A percentile compares a stretch with the other conserved stretches of the same genome.
Conservation (phyloP, 2,113 vertebrate species). For the Psittacus erithacus region DNA sequence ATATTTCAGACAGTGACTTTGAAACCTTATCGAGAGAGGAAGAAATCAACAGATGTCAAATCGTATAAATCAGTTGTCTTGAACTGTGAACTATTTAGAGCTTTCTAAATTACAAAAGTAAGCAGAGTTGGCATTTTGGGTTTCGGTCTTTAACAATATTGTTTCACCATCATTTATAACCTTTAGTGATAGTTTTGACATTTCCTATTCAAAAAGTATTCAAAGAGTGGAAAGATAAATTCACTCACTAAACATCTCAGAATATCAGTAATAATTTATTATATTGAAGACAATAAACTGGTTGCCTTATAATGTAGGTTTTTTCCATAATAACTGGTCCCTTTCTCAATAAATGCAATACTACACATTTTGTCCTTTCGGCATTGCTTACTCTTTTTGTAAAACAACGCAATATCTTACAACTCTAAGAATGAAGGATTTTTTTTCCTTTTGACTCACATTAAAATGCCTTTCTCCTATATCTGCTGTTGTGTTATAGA, state of each 20-base stretch:
- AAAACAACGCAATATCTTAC: not conserved
- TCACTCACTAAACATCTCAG: not conserved
- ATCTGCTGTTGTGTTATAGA: slow-evolving; percentile 2
- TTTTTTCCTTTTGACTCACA: not conserved
- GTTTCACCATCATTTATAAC: not conserved
- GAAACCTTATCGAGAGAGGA: not conserved
- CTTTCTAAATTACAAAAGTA: not conserved
- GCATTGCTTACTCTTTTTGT: not conserved
- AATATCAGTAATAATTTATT: not conserved
- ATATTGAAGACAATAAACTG: not conserved
- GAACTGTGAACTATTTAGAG: not conserved
- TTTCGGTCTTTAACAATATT: not conserved
- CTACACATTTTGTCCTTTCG: not conserved
- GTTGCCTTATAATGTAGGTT: not conserved
- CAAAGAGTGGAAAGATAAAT: not conserved
- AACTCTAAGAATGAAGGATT: not conserved
- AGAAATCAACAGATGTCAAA: not conserved
- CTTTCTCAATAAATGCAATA: not conserved
- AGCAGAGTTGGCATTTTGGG: fast-evolving
- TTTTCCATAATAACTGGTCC: not conserved
- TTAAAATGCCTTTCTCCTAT: not conserved
- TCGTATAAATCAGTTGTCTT: not conserved
- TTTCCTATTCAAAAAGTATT: not conserved
- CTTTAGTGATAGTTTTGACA: not conserved
- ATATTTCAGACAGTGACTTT: not conserved